Conservation (phyloP, 2,113 vertebrate genomes). For the Prochilodus magdalenae region DNA sequence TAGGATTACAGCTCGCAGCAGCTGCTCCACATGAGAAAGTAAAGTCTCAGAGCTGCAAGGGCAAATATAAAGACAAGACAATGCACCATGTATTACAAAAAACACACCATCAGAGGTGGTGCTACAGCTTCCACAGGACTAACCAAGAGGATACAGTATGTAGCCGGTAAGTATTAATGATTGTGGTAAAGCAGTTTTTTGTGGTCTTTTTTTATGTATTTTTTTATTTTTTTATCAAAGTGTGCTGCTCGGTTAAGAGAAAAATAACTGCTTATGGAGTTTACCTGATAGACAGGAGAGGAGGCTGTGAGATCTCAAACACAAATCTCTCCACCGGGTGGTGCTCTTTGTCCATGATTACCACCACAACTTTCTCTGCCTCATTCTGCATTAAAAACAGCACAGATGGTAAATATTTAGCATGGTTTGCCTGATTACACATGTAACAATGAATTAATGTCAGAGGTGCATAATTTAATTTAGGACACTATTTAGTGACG, state of each 20-base stretch:
- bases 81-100: no score
- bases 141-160: neutral
- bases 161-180: neutral
- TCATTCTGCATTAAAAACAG: conserved; percentile 84
- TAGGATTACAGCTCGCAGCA: conserved; percentile 94
- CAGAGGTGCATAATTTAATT: no score
- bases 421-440: no score
- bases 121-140: neutral
- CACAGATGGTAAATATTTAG: no score
- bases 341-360: conserved; percentile 98
- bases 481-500: no score
- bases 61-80: conserved; percentile 17
- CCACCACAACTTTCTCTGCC: conserved; percentile 96
- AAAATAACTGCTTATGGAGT: neutral
- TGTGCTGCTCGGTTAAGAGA: neutral
- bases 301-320: conserved; percentile 96
- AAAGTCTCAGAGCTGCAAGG: conserved; percentile 87
- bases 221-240: neutral
- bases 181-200: neutral
- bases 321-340: conserved; percentile 98
- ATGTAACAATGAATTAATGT: no score
- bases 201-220: no score
- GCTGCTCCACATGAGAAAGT: conserved; percentile 92
- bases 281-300: conserved; percentile 92
- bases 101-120: neutral